Base-by-base conservation (phyloP, 1,140 invertebrate genomes). In the Apolygus lucorum region DNA sequence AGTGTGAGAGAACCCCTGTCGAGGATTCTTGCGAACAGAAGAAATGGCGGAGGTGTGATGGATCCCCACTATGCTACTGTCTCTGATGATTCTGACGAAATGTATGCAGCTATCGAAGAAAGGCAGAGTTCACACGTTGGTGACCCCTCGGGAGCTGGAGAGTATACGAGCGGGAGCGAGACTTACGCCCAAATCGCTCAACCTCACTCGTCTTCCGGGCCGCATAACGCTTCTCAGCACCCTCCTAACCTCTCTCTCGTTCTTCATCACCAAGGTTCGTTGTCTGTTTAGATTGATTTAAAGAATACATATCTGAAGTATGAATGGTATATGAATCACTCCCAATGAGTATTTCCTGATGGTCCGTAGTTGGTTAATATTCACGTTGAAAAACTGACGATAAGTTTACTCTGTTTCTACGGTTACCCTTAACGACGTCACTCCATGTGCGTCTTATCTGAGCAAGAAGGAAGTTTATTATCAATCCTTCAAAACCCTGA, bases 81-180 rank as follows among this genome's bases (percentile, higher is more conserved):
- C 2, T 91, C 90, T 0, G 90, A 92, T 78, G 90, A 92, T 81
- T 91, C 90, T 66, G 91, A 93, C 78, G 92, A 95, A 80, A 92
- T 92, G 82, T 93, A 95, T 78, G 91, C 90, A 1, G 91, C 90
- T 1, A 93, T 93, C 69, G 90, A 92, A 72, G 92, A 93, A 75
- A 89, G 64, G 1, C 27, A 34, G 4, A 2, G 13, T 1, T 66
- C 29, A n/a, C 64, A 66, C 14, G 27, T 34, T 21, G 17, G 27
- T 26, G 64, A 66, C 28, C 64, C 13, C 21, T 34, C 87, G 69
- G 86, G 85, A 62, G 87, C 85, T 73, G 79, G 80, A 63, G 79
- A 89, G 2, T 90, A 90, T 70, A 88, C 86, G 0, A 88, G 88
- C 75, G 91, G 88, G n/a, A 92, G 90, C 69, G 90, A 92, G 77